Percentiles rank a stretch among this genome's conserved stretches.
Conservation (phyloP, 1,140 invertebrate species). For the Asobara japonica region DNA sequence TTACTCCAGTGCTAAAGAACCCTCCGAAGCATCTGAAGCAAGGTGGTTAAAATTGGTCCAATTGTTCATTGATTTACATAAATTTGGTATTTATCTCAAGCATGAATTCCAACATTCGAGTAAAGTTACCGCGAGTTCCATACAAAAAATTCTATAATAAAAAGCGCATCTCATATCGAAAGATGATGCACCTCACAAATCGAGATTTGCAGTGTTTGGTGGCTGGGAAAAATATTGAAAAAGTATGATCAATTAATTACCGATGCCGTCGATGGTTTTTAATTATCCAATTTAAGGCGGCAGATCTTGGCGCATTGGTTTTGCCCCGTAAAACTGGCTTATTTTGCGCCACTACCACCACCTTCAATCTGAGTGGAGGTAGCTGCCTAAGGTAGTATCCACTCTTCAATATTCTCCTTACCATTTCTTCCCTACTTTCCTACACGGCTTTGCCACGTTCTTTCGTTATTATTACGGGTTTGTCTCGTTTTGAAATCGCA, state of each 20-base stretch:
- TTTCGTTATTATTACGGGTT: not conserved
- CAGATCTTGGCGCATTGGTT: constrained; percentile 6
- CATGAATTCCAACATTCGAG: too few species aligned
- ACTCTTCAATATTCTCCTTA: constrained; percentile 5
- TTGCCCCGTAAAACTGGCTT: not conserved
- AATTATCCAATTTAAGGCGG: constrained; percentile 20
- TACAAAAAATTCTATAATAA: too few species aligned
- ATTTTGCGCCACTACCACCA: constrained; percentile 7
- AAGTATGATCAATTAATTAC: constrained; percentile 14
- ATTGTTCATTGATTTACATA: too few species aligned
- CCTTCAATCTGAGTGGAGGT: not conserved
- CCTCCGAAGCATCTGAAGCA: too few species aligned
- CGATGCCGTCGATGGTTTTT: constrained; percentile 3
- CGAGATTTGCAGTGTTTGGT: not conserved
- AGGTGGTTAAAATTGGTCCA: too few species aligned
- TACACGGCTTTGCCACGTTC: not conserved
- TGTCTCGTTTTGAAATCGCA: not conserved
- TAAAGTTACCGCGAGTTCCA: too few species aligned
- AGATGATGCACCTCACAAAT: not conserved
- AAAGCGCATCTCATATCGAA: too few species aligned
- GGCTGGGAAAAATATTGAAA: not conserved
- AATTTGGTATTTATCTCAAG: too few species aligned
- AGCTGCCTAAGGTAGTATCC: not conserved
- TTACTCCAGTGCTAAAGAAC: too few species aligned
- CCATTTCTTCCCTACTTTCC: not conserved